Evolutionary conservation across 2,888 invertebrate genomes (phyloP).

Genomic region (Ceratothoa steindachneri): DNA sequence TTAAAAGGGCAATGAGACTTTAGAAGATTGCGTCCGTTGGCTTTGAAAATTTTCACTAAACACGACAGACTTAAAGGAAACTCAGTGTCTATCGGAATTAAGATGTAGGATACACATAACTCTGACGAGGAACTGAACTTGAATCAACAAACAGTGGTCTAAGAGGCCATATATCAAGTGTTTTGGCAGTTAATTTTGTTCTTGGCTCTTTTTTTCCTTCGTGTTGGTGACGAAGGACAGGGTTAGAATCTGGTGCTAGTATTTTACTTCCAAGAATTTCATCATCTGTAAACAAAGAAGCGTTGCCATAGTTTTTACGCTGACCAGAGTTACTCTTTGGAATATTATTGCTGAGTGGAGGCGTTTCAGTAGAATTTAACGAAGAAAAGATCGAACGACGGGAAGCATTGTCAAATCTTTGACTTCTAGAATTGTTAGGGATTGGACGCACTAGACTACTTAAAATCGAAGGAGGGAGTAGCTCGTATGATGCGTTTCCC

Average conservation of each 20-base stretch:
- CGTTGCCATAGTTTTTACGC: background rate
- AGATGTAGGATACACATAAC: constrained; percentile 2
- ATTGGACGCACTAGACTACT: too few relatives aligned
- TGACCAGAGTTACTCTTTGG: constrained; percentile 4
- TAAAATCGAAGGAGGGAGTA: too few relatives aligned
- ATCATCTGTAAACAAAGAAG: background rate
- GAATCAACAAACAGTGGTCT: background rate
- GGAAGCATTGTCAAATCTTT: background rate
- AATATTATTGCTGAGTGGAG: background rate
- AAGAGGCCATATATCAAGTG: background rate
- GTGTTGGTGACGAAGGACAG: background rate
- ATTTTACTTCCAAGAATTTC: background rate
- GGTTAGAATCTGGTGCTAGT: background rate
- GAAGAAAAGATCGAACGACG: background rate
- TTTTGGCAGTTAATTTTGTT: background rate
- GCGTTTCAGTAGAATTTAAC: background rate
- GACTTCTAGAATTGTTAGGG: background rate
- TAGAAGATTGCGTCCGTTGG: too few relatives aligned
- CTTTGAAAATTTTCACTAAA: background rate
- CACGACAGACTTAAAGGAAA: background rate
- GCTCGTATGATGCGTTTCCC: too few relatives aligned
- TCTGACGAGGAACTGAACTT: background rate
- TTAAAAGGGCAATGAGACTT: too few relatives aligned
- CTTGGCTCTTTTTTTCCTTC: background rate
- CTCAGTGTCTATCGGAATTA: background rate